Evolutionary conservation across 2,888 invertebrate genomes (phyloP).

Genomic region (Drosophila algonquin): DNA sequence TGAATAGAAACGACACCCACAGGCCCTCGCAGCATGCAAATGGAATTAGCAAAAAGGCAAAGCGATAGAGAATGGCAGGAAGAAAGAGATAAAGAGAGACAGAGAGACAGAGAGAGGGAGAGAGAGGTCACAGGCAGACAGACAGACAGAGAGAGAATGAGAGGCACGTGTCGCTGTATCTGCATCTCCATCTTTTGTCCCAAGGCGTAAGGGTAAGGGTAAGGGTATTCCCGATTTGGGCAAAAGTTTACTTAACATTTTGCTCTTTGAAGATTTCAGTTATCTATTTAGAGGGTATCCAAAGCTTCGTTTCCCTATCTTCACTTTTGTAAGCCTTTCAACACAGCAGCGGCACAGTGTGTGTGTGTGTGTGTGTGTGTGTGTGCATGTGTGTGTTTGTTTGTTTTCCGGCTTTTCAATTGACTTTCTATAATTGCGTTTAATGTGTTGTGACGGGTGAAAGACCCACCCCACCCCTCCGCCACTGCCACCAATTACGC

Average conservation of each 20-base stretch:
- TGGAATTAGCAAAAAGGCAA: slow-evolving; percentile 42
- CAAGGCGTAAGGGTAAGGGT: no score
- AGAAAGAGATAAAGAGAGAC: not conserved
- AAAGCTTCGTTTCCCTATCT: not conserved
- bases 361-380: not conserved
- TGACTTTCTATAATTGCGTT: slow-evolving; percentile 80
- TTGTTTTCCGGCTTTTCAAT: slow-evolving; percentile 55
- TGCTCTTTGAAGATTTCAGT: no score
- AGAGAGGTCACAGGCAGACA: no score
- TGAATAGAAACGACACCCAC: slow-evolving; percentile 41
- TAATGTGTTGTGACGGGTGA: slow-evolving; percentile 76
- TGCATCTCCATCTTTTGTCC: slow-evolving; percentile 10
- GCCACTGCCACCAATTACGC: slow-evolving; percentile 32
- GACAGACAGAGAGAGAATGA: not conserved
- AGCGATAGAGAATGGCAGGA: not conserved
- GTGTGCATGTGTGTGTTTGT: no score
- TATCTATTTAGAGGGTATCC: not conserved
- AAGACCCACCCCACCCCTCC: not conserved
- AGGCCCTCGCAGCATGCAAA: slow-evolving; percentile 40
- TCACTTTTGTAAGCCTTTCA: slow-evolving; percentile 44
- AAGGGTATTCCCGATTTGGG: not conserved
- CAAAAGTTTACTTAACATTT: no score
- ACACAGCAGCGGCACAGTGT: slow-evolving; percentile 63
- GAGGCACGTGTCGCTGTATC: slow-evolving; percentile 29
- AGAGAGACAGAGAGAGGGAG: not conserved